Conservation (phyloP, 2,113 vertebrate species). For the Progne subis region DNA sequence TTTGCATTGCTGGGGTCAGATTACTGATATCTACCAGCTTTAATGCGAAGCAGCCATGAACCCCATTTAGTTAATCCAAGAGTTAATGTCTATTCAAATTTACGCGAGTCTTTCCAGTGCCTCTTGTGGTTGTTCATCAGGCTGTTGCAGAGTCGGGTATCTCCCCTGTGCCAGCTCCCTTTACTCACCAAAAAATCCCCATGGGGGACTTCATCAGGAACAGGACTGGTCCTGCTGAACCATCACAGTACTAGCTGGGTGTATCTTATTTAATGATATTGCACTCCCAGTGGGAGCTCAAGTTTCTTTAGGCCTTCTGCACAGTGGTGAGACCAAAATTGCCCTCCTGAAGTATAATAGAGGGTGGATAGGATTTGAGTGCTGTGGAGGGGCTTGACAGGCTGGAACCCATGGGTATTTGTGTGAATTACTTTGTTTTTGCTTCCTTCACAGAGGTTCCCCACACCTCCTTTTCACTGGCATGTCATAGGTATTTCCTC, state of each 20-base stretch:
- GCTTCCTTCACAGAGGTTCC: background rate
- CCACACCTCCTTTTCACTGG: background rate
- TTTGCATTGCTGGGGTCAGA: slow-evolving; percentile 36
- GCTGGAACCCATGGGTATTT: rapidly evolving
- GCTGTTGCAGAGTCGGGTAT: background rate
- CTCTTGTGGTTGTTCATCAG: background rate
- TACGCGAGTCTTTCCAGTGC: background rate
- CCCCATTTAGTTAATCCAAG: background rate
- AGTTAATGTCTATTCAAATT: background rate
- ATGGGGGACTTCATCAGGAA: background rate
- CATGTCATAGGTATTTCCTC: background rate
- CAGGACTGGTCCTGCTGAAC: background rate
- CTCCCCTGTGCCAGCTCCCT: background rate
- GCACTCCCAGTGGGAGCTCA: background rate
- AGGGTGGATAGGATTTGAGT: background rate
- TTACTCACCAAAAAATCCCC: background rate
- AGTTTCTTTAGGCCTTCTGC: background rate
- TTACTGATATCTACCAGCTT: background rate
- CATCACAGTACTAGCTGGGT: rapidly evolving
- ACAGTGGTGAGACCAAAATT: background rate
- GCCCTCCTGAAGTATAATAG: background rate
- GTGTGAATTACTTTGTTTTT: background rate
- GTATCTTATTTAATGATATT: background rate
- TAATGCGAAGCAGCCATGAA: background rate
- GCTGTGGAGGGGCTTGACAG: background rate